Base-by-base conservation (phyloP, 2,797 vertebrate species). In the Australoheros facetus region DNA sequence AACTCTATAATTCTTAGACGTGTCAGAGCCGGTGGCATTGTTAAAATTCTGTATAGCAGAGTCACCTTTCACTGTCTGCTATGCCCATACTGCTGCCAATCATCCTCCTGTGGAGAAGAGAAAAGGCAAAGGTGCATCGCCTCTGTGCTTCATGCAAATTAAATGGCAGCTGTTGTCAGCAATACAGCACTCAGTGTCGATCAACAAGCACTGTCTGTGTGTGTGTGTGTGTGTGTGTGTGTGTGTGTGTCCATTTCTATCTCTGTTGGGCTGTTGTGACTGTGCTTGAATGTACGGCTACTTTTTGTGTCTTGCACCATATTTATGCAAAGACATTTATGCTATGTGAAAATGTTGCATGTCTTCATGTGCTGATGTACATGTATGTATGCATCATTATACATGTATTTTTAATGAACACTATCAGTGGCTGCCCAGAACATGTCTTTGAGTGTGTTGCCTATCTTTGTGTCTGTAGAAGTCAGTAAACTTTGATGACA, bases 111-210 rank as follows among this genome's bases (percentile, higher is more conserved):
- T 1, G 26, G 84, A 86, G 81, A 69, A 45, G 66, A 32, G 71
- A 6, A 10, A 42, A 77, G 73, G 54, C 42, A 64, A 85, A 84
- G 87, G 83, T 80, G 81, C 64, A 30, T 34, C 30, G 70, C 34
- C 77, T 48, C 37, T 9, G 26, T 32, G 84, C 82, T 70, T 85
- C 80, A 89, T 91, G 92, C 80, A 82, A 91, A 93, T 91, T 17
- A 85, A 42, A 21, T 2, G 10, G 16, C 26, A 2, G 51, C 4
- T 72, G 57, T 59, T 84, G 86, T 87, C 85, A 78, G 80, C 71
- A 70, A 72, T 59, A 56, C 71, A 54, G 75, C 71, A 77, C 84
- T 80, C 66, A 83, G 1, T 66, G 80, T 56, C 66, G 85, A 83
- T 89, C 84, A 90, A 76, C 81, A 81, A 77, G 73, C 78, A 56